Percentiles rank a stretch among this genome's conserved stretches.
phyloP scores from a whole-genome alignment of 2,888 invertebrate genomes.

The Tinea pellionella region DNA sequence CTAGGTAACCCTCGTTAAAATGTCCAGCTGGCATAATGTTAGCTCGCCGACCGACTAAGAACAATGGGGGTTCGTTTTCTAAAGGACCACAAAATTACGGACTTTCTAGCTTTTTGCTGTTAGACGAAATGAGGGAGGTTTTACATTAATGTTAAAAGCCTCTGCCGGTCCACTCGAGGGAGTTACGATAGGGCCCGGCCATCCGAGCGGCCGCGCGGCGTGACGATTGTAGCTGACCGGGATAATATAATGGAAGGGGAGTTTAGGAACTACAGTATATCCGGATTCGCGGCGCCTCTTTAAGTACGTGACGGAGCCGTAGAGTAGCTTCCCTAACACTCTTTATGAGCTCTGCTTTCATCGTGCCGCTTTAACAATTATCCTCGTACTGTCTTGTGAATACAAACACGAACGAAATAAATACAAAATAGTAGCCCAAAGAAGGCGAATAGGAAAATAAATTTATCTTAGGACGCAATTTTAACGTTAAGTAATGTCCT shows the following conservation, averaged over 20 bases:
- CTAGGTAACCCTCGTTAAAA: slow-evolving; percentile 3
- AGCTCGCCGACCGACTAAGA: background rate
- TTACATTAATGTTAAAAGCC: slow-evolving; percentile 15
- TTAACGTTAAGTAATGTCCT: no score
- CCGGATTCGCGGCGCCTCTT: slow-evolving; percentile 10
- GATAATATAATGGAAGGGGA: slow-evolving; percentile 4
- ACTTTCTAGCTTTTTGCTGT: slow-evolving; percentile 9
- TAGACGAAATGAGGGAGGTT: slow-evolving; percentile 12
- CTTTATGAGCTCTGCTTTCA: slow-evolving; percentile 14
- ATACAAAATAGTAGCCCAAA: background rate
- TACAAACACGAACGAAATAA: slow-evolving; percentile 5
- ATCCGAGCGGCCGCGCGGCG: background rate
- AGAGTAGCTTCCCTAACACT: slow-evolving; percentile 8
- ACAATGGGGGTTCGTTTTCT: slow-evolving; percentile 12
- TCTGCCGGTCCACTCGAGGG: slow-evolving; percentile 7
- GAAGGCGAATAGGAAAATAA: background rate
- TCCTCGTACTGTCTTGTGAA: slow-evolving; percentile 9
- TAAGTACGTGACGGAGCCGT: slow-evolving; percentile 11
- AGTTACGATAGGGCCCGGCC: background rate
- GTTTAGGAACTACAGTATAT: slow-evolving; percentile 3
- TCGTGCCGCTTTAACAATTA: slow-evolving; percentile 14
- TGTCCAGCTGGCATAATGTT: background rate
- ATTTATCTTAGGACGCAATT: background rate
- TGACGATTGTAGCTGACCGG: slow-evolving; percentile 14
- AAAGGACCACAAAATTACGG: slow-evolving; percentile 9